phyloP scores from a whole-genome alignment of 2,888 invertebrate species.

The Pyrrhosoma nymphula region DNA sequence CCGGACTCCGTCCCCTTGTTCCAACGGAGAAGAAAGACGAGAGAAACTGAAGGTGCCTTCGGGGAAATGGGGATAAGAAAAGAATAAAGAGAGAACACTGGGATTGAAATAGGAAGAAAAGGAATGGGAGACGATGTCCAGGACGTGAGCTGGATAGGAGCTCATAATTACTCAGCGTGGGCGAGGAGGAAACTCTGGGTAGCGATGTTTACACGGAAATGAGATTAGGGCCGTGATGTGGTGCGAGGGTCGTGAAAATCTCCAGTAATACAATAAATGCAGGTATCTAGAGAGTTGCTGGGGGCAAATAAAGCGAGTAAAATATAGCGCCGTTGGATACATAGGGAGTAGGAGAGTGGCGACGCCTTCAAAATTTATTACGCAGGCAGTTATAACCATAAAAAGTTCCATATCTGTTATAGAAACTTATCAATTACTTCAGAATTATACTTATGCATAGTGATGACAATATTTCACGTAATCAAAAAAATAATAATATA shows the following conservation, averaged over 20 bases:
- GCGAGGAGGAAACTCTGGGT: background rate
- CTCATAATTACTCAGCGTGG: background rate
- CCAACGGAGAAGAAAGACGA: background rate
- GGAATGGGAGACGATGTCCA: background rate
- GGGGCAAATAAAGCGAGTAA: background rate
- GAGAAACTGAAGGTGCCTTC: background rate
- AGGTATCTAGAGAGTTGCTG: background rate
- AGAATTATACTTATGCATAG: too few species aligned
- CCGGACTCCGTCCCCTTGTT: background rate
- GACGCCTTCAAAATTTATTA: background rate
- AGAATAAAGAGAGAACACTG: background rate
- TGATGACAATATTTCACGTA: too few species aligned
- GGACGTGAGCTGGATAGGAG: background rate
- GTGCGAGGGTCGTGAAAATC: background rate
- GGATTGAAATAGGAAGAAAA: background rate
- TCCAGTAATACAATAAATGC: constrained; percentile 3
- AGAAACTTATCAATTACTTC: too few species aligned
- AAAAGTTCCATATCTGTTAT: too few species aligned
- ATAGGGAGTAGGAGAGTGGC: background rate
- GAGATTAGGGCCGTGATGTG: background rate
- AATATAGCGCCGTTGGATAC: background rate
- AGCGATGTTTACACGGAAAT: constrained; percentile 17
- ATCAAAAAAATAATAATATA: too few species aligned
- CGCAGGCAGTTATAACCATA: too few species aligned
- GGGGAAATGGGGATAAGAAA: constrained; percentile 17